Evolutionary conservation across 2,113 vertebrate species (phyloP).

Genomic region (Pygoscelis adeliae): DNA sequence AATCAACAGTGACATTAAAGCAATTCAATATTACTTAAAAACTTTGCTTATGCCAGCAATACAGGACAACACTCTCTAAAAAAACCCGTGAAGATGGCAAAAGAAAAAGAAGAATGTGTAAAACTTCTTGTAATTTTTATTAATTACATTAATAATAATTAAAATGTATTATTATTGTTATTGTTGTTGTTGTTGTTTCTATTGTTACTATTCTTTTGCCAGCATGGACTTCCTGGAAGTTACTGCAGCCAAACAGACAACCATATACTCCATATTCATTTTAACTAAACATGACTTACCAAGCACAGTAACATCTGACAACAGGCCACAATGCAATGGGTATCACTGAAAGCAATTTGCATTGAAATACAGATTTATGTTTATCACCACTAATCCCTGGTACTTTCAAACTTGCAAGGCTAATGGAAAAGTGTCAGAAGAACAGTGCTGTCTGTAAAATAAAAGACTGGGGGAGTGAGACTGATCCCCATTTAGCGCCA

Average conservation of each 20-base stretch:
- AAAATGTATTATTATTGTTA: not conserved
- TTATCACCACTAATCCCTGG: fast-evolving
- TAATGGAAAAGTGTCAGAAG: not conserved
- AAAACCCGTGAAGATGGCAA: not conserved
- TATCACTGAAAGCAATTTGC: not conserved
- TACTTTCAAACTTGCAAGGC: not conserved
- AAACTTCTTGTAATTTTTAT: not conserved
- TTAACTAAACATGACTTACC: not conserved
- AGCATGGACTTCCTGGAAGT: not conserved
- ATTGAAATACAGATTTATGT: not conserved
- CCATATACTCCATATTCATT: not conserved
- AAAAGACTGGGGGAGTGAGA: not conserved
- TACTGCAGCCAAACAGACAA: not conserved
- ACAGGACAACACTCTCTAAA: not conserved
- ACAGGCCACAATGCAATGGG: not conserved
- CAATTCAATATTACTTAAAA: not conserved
- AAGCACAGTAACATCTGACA: not conserved
- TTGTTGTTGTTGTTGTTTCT: not conserved
- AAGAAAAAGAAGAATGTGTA: not conserved
- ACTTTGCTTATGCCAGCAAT: not conserved
- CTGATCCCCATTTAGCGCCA: not conserved
- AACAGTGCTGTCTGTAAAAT: not conserved
- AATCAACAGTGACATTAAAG: not conserved
- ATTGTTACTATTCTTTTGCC: not conserved
- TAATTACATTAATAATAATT: not conserved